Percentiles rank a stretch among this genome's conserved stretches.
Conservation (phyloP, 2,888 invertebrate species). For the Epirrhoe tristata region DNA sequence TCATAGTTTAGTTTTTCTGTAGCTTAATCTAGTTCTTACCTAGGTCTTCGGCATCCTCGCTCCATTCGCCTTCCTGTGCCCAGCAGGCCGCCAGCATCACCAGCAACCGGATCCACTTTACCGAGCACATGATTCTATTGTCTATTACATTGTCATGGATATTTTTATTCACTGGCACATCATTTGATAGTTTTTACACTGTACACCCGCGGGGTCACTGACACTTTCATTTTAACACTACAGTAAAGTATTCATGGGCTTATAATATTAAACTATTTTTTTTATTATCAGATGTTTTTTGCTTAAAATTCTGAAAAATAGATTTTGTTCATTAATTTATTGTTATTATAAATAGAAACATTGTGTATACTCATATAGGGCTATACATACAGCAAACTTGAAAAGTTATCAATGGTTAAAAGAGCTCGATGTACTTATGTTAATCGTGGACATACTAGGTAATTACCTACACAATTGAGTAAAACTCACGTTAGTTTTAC, state of each 20-base stretch:
- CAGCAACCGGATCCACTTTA: slow-evolving; percentile 74
- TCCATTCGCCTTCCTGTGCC: slow-evolving; percentile 82
- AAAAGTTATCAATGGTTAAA: neutral
- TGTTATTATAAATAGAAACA: no score
- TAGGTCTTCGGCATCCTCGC: slow-evolving; percentile 79
- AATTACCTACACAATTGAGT: neutral
- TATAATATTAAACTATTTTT: neutral
- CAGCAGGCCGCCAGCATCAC: slow-evolving; percentile 78
- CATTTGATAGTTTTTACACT: slow-evolving; percentile 46
- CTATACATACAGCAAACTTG: no score
- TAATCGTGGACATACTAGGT: neutral
- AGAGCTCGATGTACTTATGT: neutral
- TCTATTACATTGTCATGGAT: slow-evolving; percentile 59
- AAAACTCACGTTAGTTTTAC: no score
- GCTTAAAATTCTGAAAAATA: neutral
- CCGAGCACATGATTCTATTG: slow-evolving; percentile 68
- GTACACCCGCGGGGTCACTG: slow-evolving; percentile 29
- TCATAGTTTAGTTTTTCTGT: neutral
- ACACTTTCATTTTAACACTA: slow-evolving; percentile 26
- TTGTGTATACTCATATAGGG: no score
- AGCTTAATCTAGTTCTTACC: slow-evolving; percentile 57
- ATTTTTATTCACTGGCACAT: slow-evolving; percentile 46
- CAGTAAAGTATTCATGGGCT: neutral
- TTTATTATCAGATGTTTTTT: neutral
- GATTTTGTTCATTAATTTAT: neutral